A percentile compares a stretch with the other conserved stretches of the same genome.
Conservation (phyloP, 2,888 invertebrate species). For the Gandaritis pyraliata region DNA sequence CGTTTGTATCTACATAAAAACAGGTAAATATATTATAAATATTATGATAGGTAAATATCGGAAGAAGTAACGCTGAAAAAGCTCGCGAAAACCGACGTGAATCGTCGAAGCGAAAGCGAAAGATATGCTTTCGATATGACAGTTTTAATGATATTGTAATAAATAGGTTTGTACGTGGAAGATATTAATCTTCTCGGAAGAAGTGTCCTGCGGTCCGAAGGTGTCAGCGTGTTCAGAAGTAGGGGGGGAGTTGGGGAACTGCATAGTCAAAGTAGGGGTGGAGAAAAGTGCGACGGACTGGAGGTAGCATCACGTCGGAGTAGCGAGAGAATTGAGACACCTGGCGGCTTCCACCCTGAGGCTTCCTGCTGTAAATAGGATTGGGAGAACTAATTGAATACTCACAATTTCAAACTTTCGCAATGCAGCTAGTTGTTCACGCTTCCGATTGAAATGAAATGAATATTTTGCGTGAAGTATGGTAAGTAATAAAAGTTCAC, state of each 20-base stretch:
- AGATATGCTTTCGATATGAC: slow-evolving; percentile 81
- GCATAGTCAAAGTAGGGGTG: slow-evolving; percentile 69
- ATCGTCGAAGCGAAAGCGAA: slow-evolving; percentile 67
- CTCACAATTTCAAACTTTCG: too few species aligned
- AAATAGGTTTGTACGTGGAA: slow-evolving; percentile 63
- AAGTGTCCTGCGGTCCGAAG: slow-evolving; percentile 49
- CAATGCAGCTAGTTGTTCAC: too few species aligned
- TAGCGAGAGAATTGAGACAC: slow-evolving; percentile 79
- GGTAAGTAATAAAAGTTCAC: too few species aligned
- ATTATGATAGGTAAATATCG: slow-evolving; percentile 66
- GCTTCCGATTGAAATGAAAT: too few species aligned
- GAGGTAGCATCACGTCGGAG: slow-evolving; percentile 76
- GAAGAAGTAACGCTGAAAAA: slow-evolving; percentile 59
- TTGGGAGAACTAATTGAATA: slow-evolving; percentile 5
- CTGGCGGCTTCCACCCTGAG: slow-evolving; percentile 72
- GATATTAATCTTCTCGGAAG: slow-evolving; percentile 54
- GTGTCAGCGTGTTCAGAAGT: slow-evolving; percentile 64
- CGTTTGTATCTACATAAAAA: slow-evolving; percentile 72
- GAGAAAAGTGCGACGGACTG: slow-evolving; percentile 68
- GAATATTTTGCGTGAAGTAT: too few species aligned
- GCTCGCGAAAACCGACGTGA: slow-evolving; percentile 62
- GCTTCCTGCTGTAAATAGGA: slow-evolving; percentile 62
- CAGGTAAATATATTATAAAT: slow-evolving; percentile 57
- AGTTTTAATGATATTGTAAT: slow-evolving; percentile 54
- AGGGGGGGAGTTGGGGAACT: slow-evolving; percentile 68